Percentiles rank a stretch among this genome's conserved stretches.
phyloP scores from a whole-genome alignment of 1,140 invertebrate genomes.

The Bombus fervidus region DNA sequence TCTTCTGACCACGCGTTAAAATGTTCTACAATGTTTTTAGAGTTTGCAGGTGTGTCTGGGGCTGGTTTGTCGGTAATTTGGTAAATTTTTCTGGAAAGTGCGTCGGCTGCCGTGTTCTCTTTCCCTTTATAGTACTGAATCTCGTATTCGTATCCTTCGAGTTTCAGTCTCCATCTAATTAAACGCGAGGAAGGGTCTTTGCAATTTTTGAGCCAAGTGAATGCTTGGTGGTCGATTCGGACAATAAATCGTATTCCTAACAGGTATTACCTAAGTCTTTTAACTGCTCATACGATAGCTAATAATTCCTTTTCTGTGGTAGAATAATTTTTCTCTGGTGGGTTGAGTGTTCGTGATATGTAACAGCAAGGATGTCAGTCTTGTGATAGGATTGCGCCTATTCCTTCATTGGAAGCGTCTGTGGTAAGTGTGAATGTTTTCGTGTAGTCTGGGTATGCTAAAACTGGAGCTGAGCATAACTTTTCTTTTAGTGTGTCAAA shows the following conservation, averaged over 20 bases:
- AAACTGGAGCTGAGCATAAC: background rate
- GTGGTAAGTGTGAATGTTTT: too few species aligned
- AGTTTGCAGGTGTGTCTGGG: background rate
- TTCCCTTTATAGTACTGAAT: constrained; percentile 30
- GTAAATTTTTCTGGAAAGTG: background rate
- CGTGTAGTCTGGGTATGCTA: background rate
- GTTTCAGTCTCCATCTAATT: constrained; percentile 27
- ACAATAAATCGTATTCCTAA: background rate
- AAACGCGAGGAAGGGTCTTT: background rate
- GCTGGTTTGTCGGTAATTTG: background rate
- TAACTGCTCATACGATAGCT: background rate
- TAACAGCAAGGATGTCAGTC: background rate
- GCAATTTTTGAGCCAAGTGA: too few species aligned
- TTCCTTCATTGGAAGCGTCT: too few species aligned
- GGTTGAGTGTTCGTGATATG: background rate
- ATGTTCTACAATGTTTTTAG: accelerated
- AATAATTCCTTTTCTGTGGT: background rate
- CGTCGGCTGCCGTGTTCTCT: background rate
- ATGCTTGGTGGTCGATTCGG: background rate
- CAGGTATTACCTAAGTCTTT: background rate
- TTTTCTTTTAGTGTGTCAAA: background rate
- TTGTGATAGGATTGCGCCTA: too few species aligned
- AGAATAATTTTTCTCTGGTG: background rate
- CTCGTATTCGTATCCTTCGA: background rate
- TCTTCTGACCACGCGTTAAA: background rate